Base-by-base conservation (phyloP, 2,888 invertebrate species). In the Aricia artaxerxes region DNA sequence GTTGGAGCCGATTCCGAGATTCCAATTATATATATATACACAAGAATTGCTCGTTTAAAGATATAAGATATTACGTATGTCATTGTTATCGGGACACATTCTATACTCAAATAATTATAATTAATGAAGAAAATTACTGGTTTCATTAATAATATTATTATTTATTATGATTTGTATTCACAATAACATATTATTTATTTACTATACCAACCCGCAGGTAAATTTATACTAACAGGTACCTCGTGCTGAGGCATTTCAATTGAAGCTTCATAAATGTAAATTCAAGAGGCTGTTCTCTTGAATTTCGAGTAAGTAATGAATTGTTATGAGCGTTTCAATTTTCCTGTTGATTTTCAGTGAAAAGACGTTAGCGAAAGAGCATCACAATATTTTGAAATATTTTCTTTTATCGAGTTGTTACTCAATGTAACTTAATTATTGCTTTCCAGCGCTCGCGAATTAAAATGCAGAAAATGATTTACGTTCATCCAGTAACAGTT, bases 391-490 rank as follows among this genome's bases (percentile, higher is more conserved):
- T 69, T 35, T 69, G 13, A 69, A 69, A 69, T 69, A 38, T 69
- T 69, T 69, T 38, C 35, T 69, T 69, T 69, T 38, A 38, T 69
- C 69, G 35, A 38, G 69, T 69, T 16, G 69, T 69, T 69, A 38
- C 69, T 69, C 69, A 13, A 1, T 69, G 16, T 38, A 69, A 38
- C 35, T 24, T 44, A 75, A 75, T 49, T 44, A 75, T 24, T 24
- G 75, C 75, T 11, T 24, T 24, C 24, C 49, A 44, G 24, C 73
- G 44, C 75, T 44, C 6, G 49, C 35, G 57, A 76, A 76, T 49
- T 75, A 75, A 73, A 75, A 76, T 57, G 76, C 76, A 53, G 35
- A 53, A 53, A 76, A 57, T 76, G 53, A 76, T 57, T 53, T 76
- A 76, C 35, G 31, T 31, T 6, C 35, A n/a, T 1, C 57, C 4